phyloP scores from a whole-genome alignment of 2,113 vertebrate species.

The Lophotis ruficrista region DNA sequence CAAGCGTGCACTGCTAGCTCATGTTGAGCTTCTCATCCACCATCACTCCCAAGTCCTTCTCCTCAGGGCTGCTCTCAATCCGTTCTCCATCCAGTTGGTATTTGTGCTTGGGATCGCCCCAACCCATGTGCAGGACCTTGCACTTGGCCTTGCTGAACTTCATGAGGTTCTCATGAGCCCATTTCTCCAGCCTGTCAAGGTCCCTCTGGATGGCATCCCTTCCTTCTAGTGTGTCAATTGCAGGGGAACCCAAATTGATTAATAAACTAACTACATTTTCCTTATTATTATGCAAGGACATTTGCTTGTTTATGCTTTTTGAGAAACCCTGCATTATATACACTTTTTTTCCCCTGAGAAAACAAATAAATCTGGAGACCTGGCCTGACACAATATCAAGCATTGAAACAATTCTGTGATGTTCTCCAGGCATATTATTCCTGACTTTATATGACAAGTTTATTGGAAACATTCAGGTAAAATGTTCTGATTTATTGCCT shows the following conservation, averaged over 20 bases:
- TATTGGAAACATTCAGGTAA: slow-evolving; percentile 6
- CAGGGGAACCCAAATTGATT: background rate
- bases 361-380: background rate
- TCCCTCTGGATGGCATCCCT: no score
- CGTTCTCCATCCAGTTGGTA: no score
- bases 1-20: no score
- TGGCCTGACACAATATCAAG: background rate
- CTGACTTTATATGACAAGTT: background rate
- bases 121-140: no score
- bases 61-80: no score
- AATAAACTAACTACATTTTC: background rate
- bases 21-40: no score
- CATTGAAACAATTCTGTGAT: background rate
- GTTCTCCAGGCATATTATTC: background rate
- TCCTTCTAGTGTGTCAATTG: no score
- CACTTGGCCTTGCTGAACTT: no score
- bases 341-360: background rate
- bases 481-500: background rate
- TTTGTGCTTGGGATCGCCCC: no score
- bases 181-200: no score
- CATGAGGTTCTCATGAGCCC: no score
- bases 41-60: no score
- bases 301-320: background rate
- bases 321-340: background rate
- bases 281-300: background rate